Evolutionary conservation across 2,113 vertebrate genomes (phyloP).

Genomic region (Vireo altiloquus): DNA sequence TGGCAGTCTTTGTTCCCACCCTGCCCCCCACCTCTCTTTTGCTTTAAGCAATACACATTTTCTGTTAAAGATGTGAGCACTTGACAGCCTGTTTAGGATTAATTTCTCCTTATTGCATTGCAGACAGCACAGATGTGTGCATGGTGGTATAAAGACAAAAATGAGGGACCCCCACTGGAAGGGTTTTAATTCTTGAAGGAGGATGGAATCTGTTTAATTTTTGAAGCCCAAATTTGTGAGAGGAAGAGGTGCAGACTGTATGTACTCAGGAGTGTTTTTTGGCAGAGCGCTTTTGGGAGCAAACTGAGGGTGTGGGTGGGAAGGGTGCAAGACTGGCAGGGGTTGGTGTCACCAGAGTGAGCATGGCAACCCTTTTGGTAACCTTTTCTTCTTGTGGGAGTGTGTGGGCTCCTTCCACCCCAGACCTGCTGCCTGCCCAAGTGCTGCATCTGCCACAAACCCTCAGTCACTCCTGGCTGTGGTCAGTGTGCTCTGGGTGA

Average conservation of each 20-base stretch:
- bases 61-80: neutral
- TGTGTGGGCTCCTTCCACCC: neutral
- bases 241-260: neutral
- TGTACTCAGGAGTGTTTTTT: neutral
- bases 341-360: neutral
- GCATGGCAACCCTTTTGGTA: neutral
- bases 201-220: neutral
- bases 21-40: neutral
- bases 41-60: neutral
- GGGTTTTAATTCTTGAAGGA: neutral
- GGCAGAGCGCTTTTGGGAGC: neutral
- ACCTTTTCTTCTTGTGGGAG: rapidly evolving
- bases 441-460: neutral
- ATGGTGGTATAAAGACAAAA: neutral
- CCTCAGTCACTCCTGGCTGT: neutral
- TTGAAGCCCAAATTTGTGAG: neutral
- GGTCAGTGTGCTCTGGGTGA: neutral
- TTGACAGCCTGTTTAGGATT: neutral
- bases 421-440: neutral
- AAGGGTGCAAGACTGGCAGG: neutral
- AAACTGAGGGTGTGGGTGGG: neutral
- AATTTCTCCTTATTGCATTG: neutral
- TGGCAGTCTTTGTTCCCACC: neutral
- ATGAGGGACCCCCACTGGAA: neutral
- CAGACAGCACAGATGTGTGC: neutral